Evolutionary conservation across 1,140 invertebrate species (phyloP), one percentile per base, ranked within the genome.

Genomic region (Vollenhovia emeryi): DNA sequence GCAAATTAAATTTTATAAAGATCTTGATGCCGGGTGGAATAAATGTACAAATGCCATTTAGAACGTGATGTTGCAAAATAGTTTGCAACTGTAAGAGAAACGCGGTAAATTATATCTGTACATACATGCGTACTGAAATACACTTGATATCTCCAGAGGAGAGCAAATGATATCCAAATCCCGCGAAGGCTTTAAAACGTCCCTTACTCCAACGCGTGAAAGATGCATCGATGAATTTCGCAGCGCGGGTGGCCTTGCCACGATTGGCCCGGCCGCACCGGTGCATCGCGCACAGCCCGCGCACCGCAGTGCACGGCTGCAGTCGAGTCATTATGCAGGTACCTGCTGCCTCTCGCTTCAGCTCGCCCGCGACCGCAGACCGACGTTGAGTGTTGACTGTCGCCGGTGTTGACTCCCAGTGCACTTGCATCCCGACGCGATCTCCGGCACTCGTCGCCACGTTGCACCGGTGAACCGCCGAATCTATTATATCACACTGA

Each of bases 311-410:
- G 89, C 85, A 90, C 87, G 91, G 88, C 90, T 89, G 92, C 90
- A 92, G 91, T 91, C 89, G 87, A 91, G 91, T 91, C 91, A 92
- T 92, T 92, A 92, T 92, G 92, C 92, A 92, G 92, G 90, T 92
- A 92, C 91, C n/a, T 87, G 87, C 88, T 85, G 87, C 71, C 80
- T 92, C 91, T 92, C 90, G 90, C 87, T 92, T 90, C 48, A 76
- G 64, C 74, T 85, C 79, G 36, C 57, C 59, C 83, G 74, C 86
- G 88, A 91, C 90, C 89, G 86, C 89, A 87, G 87, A 89, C 85
- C 88, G 82, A 90, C 84, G 87, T 86, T 73, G 88, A 86, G 88
- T 83, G 85, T 88, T 66, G 86, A 83, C 88, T 86, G 82, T 84
- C 89, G 83, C 45, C 68, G 73, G 59, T 71, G 78, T 82, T 71